phyloP scores from a whole-genome alignment of 1,140 invertebrate genomes.

The Magallana gigas region DNA sequence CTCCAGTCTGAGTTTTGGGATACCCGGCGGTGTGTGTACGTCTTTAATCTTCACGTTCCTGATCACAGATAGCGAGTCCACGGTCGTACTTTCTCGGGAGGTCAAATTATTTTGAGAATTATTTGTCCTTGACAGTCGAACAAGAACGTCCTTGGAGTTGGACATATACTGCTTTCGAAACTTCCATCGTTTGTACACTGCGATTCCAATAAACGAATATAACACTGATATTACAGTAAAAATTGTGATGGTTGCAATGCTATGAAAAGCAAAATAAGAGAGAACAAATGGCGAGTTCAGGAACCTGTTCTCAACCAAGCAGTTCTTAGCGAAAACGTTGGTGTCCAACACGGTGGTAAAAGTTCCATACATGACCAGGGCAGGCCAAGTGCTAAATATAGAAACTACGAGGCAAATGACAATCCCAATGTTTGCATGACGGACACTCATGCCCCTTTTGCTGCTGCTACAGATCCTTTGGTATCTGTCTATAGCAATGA shows the following conservation, averaged over 20 bases:
- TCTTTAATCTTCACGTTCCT: conserved; percentile 6
- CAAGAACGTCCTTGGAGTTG: background rate
- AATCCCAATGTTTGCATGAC: conserved; percentile 35
- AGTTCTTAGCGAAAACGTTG: conserved; percentile 33
- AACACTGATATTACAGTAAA: conserved; percentile 33
- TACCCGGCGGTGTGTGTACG: background rate
- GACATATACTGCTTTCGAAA: conserved; percentile 40
- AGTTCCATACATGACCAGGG: conserved; percentile 54
- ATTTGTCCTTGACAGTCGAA: conserved; percentile 23
- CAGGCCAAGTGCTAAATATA: conserved; percentile 50
- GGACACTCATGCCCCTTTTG: conserved; percentile 35
- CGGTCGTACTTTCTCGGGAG: conserved; percentile 4
- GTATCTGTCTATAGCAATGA: conserved; percentile 61
- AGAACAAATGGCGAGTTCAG: conserved; percentile 40
- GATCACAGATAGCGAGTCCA: background rate
- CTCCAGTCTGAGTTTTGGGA: conserved; percentile 44
- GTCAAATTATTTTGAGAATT: conserved; percentile 1
- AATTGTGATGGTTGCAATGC: conserved; percentile 44
- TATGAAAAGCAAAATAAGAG: conserved; percentile 49
- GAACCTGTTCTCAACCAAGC: conserved; percentile 36
- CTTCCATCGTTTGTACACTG: conserved; percentile 38
- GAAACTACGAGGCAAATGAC: conserved; percentile 18
- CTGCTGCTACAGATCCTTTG: conserved; percentile 60
- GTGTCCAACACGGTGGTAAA: background rate
- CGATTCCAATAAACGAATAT: conserved; percentile 43